Base-by-base conservation (phyloP, 2,888 invertebrate species). In the Esperia sulphurella region DNA sequence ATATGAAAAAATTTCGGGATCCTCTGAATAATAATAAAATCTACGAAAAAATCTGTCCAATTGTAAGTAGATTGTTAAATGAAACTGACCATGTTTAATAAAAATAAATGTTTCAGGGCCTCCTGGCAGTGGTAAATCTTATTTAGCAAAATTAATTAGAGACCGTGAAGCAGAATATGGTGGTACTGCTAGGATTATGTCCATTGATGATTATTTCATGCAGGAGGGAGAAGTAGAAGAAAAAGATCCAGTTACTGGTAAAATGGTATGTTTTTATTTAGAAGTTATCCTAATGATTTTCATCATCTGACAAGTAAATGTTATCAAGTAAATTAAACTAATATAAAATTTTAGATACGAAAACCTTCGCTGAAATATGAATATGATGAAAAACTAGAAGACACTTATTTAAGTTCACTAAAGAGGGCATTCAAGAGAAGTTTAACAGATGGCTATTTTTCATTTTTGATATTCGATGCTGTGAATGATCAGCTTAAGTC, bases 131-230 rank as follows among this genome's bases (percentile, higher is more conserved):
- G 98, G 98, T 35, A 98, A 98, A 86, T 96, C 97, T 7, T 95
- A 95, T 79, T 91, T 97, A 52, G 96, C 97, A 0, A 96, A 96
- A 83, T 84, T 97, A 52, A 96, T 97, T 58, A 96, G 97, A 75
- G 94, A 94, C 51, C 92, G 91, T 70, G 94, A 94, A 90, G 92
- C 96, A 0, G 95, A 96, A 75, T 93, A 95, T 83, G 97, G 97
- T 5, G 94, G 94, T 49, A 95, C 96, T n/a, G 97, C 96, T 0
- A 91, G 98, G 59, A 96, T 98, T 68, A 91, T 98, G 70, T 97
- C 97, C 52, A 92, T 98, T 52, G 98, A 98, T 78, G 98, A 98
- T 83, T 98, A 98, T 83, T 98, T 98, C 71, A 95, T 98, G 92
- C 93, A 95, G 51, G 96, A 96, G 80, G 93, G 94, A 51, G 96